A percentile compares a stretch with the other conserved stretches of the same genome.
phyloP scores from a whole-genome alignment of 1,140 invertebrate species.

The Drosophila triauraria region DNA sequence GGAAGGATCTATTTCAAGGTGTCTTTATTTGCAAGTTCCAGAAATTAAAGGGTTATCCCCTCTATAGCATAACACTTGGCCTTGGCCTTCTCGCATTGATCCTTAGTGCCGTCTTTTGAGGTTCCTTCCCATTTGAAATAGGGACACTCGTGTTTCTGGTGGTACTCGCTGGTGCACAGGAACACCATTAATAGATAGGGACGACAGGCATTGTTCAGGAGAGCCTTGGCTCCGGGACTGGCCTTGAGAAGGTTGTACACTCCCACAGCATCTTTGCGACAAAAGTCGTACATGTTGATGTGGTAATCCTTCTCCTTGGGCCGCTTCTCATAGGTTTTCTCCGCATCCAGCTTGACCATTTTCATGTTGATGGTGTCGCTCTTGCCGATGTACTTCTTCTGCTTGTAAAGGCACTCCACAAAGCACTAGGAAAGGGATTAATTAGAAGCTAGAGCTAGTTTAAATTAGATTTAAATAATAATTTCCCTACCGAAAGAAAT shows the following conservation, averaged over 20 bases:
- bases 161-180: conserved; percentile 62
- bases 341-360: conserved; percentile 67
- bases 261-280: conserved; percentile 54
- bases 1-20: not conserved
- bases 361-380: conserved; percentile 73
- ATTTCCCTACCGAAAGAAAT: conserved; percentile 59
- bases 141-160: conserved; percentile 63
- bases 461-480: too few relatives aligned
- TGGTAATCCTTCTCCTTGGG: conserved; percentile 69
- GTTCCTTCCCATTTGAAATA: conserved; percentile 65
- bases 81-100: conserved; percentile 25
- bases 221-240: conserved; percentile 37
- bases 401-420: conserved; percentile 70
- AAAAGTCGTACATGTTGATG: conserved; percentile 53
- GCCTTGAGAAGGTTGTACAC: conserved; percentile 45
- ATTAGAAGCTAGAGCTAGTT: too few relatives aligned
- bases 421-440: conserved; percentile 46
- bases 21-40: not conserved
- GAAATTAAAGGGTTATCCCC: conserved; percentile 25
- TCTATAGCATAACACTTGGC: conserved; percentile 65
- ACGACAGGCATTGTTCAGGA: conserved; percentile 56
- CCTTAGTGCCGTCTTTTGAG: conserved; percentile 12
- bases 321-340: conserved; percentile 36
- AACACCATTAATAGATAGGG: conserved; percentile 63
- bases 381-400: conserved; percentile 68